Conservation (phyloP, 2,888 invertebrate species). For the Agriotes lineatus region DNA sequence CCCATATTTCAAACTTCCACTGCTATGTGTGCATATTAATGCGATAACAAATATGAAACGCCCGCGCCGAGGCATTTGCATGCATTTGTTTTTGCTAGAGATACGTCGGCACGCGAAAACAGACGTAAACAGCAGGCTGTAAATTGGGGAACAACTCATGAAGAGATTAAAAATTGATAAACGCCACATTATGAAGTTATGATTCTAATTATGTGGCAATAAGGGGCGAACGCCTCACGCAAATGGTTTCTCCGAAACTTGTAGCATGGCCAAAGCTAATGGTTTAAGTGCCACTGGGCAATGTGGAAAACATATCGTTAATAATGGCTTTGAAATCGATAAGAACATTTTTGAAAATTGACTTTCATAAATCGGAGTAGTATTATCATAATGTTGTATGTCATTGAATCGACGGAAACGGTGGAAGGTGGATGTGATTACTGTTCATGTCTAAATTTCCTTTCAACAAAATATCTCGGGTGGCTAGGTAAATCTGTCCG, state of each 20-base stretch:
- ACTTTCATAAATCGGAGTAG: too few relatives aligned
- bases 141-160: not conserved
- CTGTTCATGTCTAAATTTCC: too few relatives aligned
- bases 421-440: too few relatives aligned
- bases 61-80: not conserved
- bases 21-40: conserved; percentile 38
- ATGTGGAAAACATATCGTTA: too few relatives aligned
- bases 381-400: too few relatives aligned
- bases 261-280: not conserved
- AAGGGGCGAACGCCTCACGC: not conserved
- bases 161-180: conserved; percentile 8
- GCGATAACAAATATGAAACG: conserved; percentile 22
- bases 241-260: not conserved
- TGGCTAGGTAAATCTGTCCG: too few relatives aligned
- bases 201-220: conserved; percentile 2
- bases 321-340: too few relatives aligned
- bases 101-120: too few relatives aligned
- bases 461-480: too few relatives aligned
- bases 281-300: not conserved
- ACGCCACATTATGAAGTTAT: not conserved
- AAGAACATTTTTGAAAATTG: too few relatives aligned
- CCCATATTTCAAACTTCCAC: conserved; percentile 34
- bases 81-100: not conserved
- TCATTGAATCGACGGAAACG: too few relatives aligned
- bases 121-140: not conserved